A percentile compares a stretch with the other conserved stretches of the same genome.
Evolutionary conservation across 2,888 invertebrate species (phyloP).

Genomic region (Ophion ventricosus): DNA sequence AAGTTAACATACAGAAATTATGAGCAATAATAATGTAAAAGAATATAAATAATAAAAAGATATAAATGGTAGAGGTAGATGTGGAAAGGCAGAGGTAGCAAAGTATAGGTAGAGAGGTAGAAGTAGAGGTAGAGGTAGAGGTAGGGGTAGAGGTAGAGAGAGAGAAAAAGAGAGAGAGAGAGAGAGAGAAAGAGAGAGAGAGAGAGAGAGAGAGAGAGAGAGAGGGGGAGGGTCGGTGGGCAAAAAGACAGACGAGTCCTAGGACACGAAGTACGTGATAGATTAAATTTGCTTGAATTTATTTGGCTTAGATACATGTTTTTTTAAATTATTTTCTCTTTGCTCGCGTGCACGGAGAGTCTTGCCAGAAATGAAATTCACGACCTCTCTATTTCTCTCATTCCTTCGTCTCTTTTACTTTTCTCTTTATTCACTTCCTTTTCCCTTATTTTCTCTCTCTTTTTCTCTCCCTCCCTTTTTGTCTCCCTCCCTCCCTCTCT

Average conservation of each 20-base stretch:
- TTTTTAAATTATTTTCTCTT: constrained; percentile 30
- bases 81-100: too few relatives aligned
- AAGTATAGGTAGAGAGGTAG: not conserved
- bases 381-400: constrained; percentile 15
- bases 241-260: not conserved
- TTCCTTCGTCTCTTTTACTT: not conserved
- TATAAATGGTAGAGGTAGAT: too few relatives aligned
- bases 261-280: constrained; percentile 38
- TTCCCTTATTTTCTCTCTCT: not conserved
- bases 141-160: not conserved
- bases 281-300: constrained; percentile 61
- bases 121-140: not conserved
- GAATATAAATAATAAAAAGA: too few relatives aligned
- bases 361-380: constrained; percentile 35
- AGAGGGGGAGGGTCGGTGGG: not conserved
- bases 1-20: not conserved
- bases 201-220: not conserved
- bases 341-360: constrained; percentile 28
- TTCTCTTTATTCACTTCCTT: constrained; percentile 17
- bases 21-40: too few relatives aligned
- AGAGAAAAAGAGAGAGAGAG: not conserved
- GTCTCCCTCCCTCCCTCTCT: too few relatives aligned
- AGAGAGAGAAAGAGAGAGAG: not conserved
- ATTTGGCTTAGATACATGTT: constrained; percentile 49
- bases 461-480: too few relatives aligned